A percentile compares a stretch with the other conserved stretches of the same genome.
phyloP scores from a whole-genome alignment of 2,888 invertebrate genomes.

The Cheilosia grossa region DNA sequence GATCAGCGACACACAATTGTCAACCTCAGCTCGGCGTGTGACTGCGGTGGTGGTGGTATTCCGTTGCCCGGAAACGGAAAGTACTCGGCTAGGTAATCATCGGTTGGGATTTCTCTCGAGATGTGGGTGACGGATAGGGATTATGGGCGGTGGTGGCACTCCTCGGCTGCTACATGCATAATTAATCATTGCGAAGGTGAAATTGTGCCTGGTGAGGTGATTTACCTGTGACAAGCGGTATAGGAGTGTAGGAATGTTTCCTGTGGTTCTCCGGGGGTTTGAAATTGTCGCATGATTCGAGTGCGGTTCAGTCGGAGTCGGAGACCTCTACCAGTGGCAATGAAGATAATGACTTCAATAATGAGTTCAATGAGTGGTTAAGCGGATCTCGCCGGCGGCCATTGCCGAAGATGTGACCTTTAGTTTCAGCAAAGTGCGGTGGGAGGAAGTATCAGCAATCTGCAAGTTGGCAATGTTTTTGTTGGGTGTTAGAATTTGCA shows the following conservation, averaged over 20 bases:
- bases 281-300: conserved; percentile 8
- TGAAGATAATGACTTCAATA: conserved; percentile 49
- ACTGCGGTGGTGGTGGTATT: not conserved
- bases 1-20: conserved; percentile 60
- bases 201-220: conserved; percentile 48
- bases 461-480: no score
- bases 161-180: conserved; percentile 62
- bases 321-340: conserved; percentile 10
- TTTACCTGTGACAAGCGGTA: conserved; percentile 42
- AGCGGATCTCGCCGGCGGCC: not conserved
- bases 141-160: conserved; percentile 52
- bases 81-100: conserved; percentile 47
- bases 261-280: conserved; percentile 5
- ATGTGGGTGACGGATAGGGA: conserved; percentile 61
- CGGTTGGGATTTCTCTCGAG: conserved; percentile 15
- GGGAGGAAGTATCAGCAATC: no score
- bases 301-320: not conserved
- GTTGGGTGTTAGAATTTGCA: no score
- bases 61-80: conserved; percentile 60
- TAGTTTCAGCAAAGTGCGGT: no score
- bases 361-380: conserved; percentile 40
- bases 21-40: conserved; percentile 17
- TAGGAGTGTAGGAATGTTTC: conserved; percentile 15
- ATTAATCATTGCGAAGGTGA: conserved; percentile 64
- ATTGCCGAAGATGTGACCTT: no score